These are phyloP conservation scores for Drosophila fungiperda DNA, from an alignment of 2,888 invertebrate genomes.

Conservation along the genomic window DNA sequence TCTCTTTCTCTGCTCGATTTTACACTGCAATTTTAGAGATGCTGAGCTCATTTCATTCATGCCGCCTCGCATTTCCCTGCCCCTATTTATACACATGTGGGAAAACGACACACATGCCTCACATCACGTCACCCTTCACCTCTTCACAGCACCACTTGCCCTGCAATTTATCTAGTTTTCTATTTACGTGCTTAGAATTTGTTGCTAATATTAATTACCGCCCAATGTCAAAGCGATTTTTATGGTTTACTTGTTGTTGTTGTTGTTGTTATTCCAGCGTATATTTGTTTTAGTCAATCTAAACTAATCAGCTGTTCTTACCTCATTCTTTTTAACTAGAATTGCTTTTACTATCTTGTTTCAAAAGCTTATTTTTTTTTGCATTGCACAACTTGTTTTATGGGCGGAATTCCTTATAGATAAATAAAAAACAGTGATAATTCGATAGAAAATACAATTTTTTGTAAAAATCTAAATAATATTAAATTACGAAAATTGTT, in stretches of 20 bases:
- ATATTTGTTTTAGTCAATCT: background rate
- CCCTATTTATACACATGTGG: background rate
- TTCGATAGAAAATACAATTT: background rate
- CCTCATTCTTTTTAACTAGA: background rate
- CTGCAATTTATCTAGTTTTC: conserved; percentile 25
- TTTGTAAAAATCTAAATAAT: too few relatives aligned
- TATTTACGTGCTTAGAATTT: conserved; percentile 36
- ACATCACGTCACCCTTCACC: background rate
- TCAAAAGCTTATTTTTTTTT: background rate
- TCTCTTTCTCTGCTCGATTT: conserved; percentile 27
- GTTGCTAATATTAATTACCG: conserved; percentile 57
- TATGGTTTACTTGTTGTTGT: conserved; percentile 8
- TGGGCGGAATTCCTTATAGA: conserved; percentile 12
- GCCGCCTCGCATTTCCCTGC: conserved; percentile 25
- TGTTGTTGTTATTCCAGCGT: conserved; percentile 1
- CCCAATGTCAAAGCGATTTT: conserved; percentile 63
- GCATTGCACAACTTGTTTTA: background rate
- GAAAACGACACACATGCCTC: background rate
- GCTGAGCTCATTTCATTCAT: conserved; percentile 75
- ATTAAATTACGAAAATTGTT: background rate
- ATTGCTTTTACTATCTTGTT: conserved; percentile 11
- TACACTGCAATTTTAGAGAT: conserved; percentile 27
- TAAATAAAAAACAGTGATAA: background rate
- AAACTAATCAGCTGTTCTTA: conserved; percentile 35
- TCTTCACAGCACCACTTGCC: background rate